These are phyloP conservation scores for Zeus faber DNA, from an alignment of 2,113 vertebrate genomes.

Conservation along the genomic window DNA sequence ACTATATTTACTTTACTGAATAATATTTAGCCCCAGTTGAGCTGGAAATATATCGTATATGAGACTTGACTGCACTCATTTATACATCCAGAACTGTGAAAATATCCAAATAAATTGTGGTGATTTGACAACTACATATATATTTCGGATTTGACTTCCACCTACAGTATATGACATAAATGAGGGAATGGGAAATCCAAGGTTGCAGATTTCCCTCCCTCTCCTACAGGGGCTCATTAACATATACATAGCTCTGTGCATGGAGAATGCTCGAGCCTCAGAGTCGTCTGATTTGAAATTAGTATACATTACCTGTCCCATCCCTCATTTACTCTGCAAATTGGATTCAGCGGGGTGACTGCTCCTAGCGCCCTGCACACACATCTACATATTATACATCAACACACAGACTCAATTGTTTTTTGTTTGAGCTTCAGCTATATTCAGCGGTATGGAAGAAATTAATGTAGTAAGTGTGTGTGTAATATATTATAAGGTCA, in stretches of 20 bases:
- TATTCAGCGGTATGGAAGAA: slow-evolving; percentile 41
- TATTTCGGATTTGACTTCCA: too few species aligned
- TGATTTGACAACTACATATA: too few species aligned
- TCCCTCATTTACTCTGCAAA: slow-evolving; percentile 55
- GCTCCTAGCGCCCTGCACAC: slow-evolving; percentile 1
- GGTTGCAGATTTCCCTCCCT: background rate
- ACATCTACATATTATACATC: background rate
- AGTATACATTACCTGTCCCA: slow-evolving; percentile 60
- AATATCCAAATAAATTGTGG: too few species aligned
- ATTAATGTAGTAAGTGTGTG: slow-evolving; percentile 39
- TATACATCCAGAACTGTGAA: too few species aligned
- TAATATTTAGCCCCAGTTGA: too few species aligned
- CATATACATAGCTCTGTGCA: slow-evolving; percentile 16
- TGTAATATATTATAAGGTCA: slow-evolving; percentile 47
- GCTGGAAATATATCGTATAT: too few species aligned
- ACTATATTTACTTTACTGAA: slow-evolving; percentile 85
- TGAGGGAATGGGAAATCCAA: too few species aligned
- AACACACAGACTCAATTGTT: background rate
- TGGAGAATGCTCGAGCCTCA: slow-evolving; percentile 19
- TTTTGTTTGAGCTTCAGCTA: slow-evolving; percentile 32
- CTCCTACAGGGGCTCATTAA: background rate
- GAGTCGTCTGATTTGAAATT: slow-evolving; percentile 52
- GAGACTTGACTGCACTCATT: too few species aligned
- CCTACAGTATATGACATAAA: too few species aligned
- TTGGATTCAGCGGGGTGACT: slow-evolving; percentile 49